Evolutionary conservation across 2,888 invertebrate species (phyloP).

Genomic region (Cataglyphis rosenhaueri): DNA sequence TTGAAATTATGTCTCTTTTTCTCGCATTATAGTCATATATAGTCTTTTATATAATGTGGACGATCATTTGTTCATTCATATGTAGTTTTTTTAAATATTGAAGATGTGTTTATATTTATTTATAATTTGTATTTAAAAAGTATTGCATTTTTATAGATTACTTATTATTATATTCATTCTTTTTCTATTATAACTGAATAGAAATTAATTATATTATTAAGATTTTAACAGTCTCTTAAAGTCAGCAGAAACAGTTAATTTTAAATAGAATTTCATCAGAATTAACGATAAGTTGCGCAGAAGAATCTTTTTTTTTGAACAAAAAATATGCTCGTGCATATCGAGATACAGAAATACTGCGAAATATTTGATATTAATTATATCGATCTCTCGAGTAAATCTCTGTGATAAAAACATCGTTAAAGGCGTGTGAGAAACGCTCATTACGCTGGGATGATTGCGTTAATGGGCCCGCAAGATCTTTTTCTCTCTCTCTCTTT

Average conservation of each 20-base stretch:
- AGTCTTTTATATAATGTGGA: neutral
- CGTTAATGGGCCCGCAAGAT: slow-evolving; percentile 76
- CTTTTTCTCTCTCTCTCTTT: slow-evolving; percentile 16
- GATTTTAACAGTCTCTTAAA: too few relatives aligned
- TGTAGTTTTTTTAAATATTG: too few relatives aligned
- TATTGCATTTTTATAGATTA: too few relatives aligned
- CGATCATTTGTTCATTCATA: neutral
- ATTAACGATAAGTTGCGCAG: neutral
- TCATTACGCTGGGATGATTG: neutral
- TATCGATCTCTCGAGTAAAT: neutral
- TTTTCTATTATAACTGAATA: too few relatives aligned
- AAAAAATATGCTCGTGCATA: neutral
- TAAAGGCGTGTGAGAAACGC: slow-evolving; percentile 7
- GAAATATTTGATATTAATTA: neutral
- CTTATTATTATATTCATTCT: too few relatives aligned
- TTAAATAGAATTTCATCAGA: neutral
- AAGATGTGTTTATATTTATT: too few relatives aligned
- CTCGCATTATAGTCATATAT: too few relatives aligned
- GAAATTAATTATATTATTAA: too few relatives aligned
- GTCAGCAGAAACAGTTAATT: neutral
- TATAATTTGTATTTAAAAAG: too few relatives aligned
- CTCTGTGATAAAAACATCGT: neutral
- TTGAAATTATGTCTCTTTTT: neutral
- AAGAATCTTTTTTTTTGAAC: neutral
- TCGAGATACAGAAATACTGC: too few relatives aligned